Evolutionary conservation across 2,797 vertebrate genomes (phyloP).

Genomic region (Enteromius afrohamiltoni): DNA sequence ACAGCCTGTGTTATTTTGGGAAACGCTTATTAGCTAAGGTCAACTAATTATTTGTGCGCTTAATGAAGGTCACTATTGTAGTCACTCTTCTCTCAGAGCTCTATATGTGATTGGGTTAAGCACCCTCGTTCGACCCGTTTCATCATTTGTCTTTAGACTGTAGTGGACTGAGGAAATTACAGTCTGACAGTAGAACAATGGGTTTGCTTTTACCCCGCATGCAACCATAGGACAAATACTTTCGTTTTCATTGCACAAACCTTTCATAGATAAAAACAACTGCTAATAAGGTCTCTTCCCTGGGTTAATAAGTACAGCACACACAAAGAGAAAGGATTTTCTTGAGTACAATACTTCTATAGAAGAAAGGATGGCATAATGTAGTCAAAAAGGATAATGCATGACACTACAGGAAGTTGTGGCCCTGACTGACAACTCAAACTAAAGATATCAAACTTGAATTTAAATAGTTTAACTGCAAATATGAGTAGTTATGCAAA

Average conservation of each 20-base stretch:
- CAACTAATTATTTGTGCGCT: constrained; percentile 81
- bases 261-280: constrained; percentile 13
- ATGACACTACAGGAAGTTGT: neutral
- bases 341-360: neutral
- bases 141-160: constrained; percentile 75
- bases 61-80: constrained; percentile 81
- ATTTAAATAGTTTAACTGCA: neutral
- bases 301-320: constrained; percentile 19
- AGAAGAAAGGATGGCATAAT: neutral
- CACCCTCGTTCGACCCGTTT: constrained; percentile 72
- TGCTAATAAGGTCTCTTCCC: neutral
- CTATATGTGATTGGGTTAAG: constrained; percentile 76
- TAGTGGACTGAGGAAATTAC: constrained; percentile 63
- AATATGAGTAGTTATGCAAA: neutral
- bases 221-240: constrained; percentile 24
- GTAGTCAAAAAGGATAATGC: neutral
- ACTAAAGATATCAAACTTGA: neutral
- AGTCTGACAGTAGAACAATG: constrained; percentile 44
- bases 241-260: constrained; percentile 57
- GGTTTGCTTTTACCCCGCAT: constrained; percentile 37
- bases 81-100: constrained; percentile 72
- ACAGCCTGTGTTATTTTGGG: constrained; percentile 61
- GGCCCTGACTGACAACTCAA: neutral
- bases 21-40: constrained; percentile 78
- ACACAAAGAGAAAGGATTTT: constrained; percentile 4